phyloP scores from a whole-genome alignment of 2,113 vertebrate genomes.

The Aegithalos caudatus region DNA sequence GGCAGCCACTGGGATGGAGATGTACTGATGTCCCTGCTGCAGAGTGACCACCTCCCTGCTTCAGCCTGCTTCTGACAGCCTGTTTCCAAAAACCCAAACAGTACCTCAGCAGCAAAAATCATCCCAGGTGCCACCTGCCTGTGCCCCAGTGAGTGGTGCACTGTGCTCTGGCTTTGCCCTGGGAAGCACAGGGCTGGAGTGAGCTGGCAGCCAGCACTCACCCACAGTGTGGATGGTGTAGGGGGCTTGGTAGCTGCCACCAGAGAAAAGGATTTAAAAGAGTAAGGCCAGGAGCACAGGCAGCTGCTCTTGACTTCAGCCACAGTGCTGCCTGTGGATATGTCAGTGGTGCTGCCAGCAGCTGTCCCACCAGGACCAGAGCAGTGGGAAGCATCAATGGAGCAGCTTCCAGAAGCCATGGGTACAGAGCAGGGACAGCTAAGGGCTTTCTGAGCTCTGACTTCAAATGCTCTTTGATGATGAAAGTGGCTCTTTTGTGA shows the following conservation, averaged over 20 bases:
- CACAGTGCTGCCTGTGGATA: background rate
- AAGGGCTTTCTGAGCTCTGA: background rate
- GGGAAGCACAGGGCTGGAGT: rapidly evolving
- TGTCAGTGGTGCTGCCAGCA: background rate
- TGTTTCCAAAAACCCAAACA: rapidly evolving
- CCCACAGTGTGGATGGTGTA: rapidly evolving
- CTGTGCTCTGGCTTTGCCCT: background rate
- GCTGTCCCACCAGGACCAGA: background rate
- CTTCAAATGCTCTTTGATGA: background rate
- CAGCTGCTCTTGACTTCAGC: background rate
- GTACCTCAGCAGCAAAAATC: background rate
- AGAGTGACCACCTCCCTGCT: rapidly evolving
- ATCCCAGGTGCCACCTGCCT: background rate
- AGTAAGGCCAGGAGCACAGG: background rate
- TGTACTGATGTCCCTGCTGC: background rate
- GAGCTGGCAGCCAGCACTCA: background rate
- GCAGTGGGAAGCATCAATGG: background rate
- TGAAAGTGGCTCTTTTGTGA: background rate
- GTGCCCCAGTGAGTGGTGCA: background rate
- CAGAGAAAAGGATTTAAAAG: background rate
- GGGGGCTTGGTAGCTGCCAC: background rate
- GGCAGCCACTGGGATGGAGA: background rate
- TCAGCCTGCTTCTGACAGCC: background rate
- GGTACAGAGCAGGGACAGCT: background rate
- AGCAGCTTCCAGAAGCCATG: background rate